Base-by-base conservation (phyloP, 2,888 invertebrate species). In the Nephrotoma guestfalica region DNA sequence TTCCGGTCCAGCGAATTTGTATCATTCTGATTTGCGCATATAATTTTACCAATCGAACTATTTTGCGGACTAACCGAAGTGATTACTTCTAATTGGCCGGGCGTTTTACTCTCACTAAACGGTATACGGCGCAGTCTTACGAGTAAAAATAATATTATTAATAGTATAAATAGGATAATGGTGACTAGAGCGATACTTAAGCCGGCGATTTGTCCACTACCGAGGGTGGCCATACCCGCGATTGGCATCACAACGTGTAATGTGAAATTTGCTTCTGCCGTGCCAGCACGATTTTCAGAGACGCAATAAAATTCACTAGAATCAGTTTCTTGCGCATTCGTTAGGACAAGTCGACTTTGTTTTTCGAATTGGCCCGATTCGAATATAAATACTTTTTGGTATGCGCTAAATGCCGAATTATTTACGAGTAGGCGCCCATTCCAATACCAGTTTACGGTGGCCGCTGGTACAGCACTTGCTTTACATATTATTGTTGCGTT, bases 261-360 rank as follows among this genome's bases (percentile, higher is more conserved):
- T 51, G 97, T 97, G 90, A 97, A 97, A 91, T 97, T 97, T 13
- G 96, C 96, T 92, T 97, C 97, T 45, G 96, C 95, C 89, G 94
- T 96, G 40, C 97, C 97, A 4, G 96, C 97, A 87, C 95, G 94
- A 91, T 97, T 98, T 91, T 97, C 97, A 7, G 97, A 97, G 1
- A 97, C 95, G 91, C 97, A 97, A 90, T 96, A 96, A 91, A 97
- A 97, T 89, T 96, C 96, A 87, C 95, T 95, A 0, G 96, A 95
- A 90, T 96, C 96, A 2, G 95, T 93, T 90, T 96, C 96, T 91
- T 96, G 96, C 30, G 96, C 96, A 90, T 97, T 96, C 45, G 96
- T 96, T 83, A 97, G 92, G 87, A 96, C 93, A 87, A 97, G 92
- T 6, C 94, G 94, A 87, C 96, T 97, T 88, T 94, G 94, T 91